Conservation (phyloP, 2,113 vertebrate genomes). For the Gnathonemus echidnorhynchus region DNA sequence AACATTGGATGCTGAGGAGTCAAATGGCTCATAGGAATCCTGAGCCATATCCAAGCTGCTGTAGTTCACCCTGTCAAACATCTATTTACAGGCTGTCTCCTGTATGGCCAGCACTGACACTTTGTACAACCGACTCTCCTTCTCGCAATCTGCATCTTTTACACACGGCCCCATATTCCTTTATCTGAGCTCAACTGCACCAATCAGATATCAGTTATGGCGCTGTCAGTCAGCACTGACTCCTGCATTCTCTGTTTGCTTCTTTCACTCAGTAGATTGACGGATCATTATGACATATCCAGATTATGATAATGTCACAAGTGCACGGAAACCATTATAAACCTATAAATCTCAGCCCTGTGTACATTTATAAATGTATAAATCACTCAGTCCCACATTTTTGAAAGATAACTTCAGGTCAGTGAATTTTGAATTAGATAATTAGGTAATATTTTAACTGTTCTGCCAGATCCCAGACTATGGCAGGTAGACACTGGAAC, state of each 20-base stretch:
- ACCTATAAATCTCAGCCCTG: neutral
- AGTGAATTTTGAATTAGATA: neutral
- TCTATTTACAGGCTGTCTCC: neutral
- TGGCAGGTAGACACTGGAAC: neutral
- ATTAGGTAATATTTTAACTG: neutral
- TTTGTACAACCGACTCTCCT: neutral
- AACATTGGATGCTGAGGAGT: neutral
- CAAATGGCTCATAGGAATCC: neutral
- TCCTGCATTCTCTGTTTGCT: neutral
- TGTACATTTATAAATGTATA: neutral
- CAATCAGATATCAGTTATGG: neutral
- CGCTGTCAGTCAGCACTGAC: neutral
- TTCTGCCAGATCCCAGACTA: neutral
- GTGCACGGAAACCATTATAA: neutral
- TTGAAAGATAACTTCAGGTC: neutral
- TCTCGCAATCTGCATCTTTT: neutral
- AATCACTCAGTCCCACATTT: neutral
- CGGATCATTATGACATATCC: neutral
- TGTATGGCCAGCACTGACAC: neutral
- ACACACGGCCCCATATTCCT: neutral
- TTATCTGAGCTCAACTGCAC: constrained; percentile 10
- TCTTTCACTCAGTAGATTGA: neutral
- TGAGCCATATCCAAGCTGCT: neutral
- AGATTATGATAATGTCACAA: neutral
- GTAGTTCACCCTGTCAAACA: neutral